phyloP scores from a whole-genome alignment of 2,113 vertebrate genomes.

The Butorides virescens region DNA sequence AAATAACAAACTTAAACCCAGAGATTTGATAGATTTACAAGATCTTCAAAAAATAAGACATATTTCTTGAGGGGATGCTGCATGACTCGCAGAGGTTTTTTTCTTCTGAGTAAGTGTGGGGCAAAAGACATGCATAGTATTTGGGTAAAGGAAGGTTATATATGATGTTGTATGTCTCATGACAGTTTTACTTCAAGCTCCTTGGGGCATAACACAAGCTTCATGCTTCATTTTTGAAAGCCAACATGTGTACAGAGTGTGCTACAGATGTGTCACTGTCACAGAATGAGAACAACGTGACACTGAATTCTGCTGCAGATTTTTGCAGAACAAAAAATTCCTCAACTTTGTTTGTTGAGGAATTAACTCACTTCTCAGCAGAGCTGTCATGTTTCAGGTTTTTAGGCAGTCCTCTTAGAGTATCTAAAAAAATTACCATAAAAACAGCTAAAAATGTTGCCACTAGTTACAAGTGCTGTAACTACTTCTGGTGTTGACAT shows the following conservation, averaged over 20 bases:
- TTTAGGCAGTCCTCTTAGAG: not conserved
- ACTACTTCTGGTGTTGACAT: not conserved
- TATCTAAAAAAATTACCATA: not conserved
- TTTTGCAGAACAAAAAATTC: not conserved
- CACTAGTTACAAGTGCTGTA: not conserved
- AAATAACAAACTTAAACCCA: constrained; percentile 17
- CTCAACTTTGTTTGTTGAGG: not conserved
- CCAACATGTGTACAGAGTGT: rapidly evolving
- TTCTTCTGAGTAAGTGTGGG: not conserved
- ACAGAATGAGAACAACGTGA: not conserved
- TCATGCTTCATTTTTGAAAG: not conserved
- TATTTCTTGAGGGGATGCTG: not conserved
- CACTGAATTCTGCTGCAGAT: not conserved
- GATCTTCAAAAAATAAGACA: not conserved
- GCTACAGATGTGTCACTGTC: not conserved
- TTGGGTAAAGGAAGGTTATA: not conserved
- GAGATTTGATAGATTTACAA: not conserved
- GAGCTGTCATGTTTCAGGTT: not conserved
- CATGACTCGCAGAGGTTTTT: not conserved
- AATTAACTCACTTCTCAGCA: not conserved
- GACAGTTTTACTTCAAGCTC: not conserved
- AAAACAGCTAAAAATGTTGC: not conserved
- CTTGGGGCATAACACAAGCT: not conserved
- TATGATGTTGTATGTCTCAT: not conserved
- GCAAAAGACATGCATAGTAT: not conserved